phyloP scores from a whole-genome alignment of 2,113 vertebrate species.

The Calyptomena viridis region DNA sequence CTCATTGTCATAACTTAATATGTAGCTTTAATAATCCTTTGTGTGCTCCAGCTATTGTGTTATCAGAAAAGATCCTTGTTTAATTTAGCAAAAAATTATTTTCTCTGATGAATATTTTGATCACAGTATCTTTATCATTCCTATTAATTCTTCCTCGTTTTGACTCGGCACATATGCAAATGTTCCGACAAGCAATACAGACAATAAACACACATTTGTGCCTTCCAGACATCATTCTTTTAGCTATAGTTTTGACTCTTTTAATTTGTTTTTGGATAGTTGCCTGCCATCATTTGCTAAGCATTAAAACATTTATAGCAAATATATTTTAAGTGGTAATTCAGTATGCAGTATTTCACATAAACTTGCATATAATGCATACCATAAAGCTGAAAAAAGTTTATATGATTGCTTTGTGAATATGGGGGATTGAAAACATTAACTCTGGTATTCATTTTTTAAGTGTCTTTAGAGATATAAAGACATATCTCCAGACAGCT shows the following conservation, averaged over 20 bases:
- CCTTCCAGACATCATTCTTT: conserved; percentile 5
- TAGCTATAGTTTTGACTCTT: neutral
- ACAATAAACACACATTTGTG: conserved; percentile 6
- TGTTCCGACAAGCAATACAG: neutral
- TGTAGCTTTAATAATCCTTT: neutral
- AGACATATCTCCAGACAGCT: neutral
- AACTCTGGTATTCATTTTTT: neutral
- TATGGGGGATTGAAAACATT: neutral
- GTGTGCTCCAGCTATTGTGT: neutral
- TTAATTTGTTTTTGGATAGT: conserved; percentile 1
- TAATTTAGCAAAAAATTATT: conserved; percentile 10
- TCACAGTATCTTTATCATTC: neutral
- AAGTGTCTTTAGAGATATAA: neutral
- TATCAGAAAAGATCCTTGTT: neutral
- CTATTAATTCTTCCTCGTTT: neutral
- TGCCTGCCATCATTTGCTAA: neutral
- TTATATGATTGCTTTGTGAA: neutral
- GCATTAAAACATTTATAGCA: conserved; percentile 13
- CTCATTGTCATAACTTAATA: neutral
- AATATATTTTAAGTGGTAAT: conserved; percentile 8
- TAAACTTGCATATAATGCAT: neutral
- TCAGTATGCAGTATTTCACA: neutral
- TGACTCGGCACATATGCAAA: neutral
- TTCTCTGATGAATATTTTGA: conserved; percentile 24
- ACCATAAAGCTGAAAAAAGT: neutral